phyloP scores from a whole-genome alignment of 2,797 vertebrate species.

The Oreortyx pictus region DNA sequence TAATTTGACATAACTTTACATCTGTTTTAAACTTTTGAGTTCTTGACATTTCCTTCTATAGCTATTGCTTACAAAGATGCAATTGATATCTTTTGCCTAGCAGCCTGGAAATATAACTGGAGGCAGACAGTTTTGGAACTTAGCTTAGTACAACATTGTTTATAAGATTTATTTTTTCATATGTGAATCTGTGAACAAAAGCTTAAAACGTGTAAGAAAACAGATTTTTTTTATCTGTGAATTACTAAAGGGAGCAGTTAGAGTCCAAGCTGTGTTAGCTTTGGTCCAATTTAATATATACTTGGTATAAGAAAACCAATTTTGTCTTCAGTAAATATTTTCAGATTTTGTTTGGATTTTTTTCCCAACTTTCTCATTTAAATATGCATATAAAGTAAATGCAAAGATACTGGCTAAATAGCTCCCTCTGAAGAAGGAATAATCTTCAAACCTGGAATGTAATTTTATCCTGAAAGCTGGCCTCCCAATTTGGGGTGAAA shows the following conservation, averaged over 20 bases:
- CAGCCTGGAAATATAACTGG: conserved; percentile 27
- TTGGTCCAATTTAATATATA: not conserved
- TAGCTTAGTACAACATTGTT: not conserved
- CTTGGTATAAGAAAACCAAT: not conserved
- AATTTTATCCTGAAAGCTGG: not conserved
- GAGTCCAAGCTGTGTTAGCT: not conserved
- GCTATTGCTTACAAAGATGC: conserved; percentile 5
- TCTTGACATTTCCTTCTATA: conserved; percentile 2
- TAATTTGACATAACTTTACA: not conserved
- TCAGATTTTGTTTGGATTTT: not conserved
- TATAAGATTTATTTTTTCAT: not conserved
- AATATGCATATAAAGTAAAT: not conserved
- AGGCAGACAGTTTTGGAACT: not conserved
- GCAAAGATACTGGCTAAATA: not conserved
- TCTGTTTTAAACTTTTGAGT: conserved; percentile 3
- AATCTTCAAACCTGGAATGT: not conserved
- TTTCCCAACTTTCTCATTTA: not conserved
- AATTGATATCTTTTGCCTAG: conserved; percentile 38
- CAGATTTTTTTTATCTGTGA: not conserved
- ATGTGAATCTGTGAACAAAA: not conserved
- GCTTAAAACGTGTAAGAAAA: not conserved
- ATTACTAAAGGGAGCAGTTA: not conserved
- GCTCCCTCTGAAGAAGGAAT: not conserved
- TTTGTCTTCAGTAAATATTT: not conserved
- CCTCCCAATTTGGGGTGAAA: not conserved